A percentile compares a stretch with the other conserved stretches of the same genome.
These are phyloP conservation scores for Magallana ariakensis DNA, from an alignment of 1,140 invertebrate species.

Conservation along the genomic window DNA sequence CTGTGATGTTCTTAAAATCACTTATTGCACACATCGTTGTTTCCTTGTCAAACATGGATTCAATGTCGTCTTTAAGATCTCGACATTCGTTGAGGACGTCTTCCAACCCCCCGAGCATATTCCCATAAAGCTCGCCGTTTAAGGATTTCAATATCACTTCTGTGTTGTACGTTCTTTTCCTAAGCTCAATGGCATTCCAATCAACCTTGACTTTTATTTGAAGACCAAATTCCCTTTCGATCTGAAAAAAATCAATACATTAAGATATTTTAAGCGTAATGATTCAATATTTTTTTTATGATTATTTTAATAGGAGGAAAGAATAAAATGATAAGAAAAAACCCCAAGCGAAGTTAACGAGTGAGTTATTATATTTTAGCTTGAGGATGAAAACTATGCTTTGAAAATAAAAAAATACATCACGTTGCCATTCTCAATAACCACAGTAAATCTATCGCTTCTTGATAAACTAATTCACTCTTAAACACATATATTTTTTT, in stretches of 20 bases:
- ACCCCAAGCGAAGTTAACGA: no score
- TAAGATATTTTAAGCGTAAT: no score
- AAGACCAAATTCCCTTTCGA: slow-evolving; percentile 31
- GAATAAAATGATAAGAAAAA: no score
- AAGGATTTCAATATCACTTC: slow-evolving; percentile 45
- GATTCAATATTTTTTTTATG: no score
- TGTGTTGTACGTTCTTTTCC: slow-evolving; percentile 39
- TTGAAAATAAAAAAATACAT: background rate
- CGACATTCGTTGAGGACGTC: slow-evolving; percentile 31
- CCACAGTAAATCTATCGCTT: no score
- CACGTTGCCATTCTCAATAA: background rate
- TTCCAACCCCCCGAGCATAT: slow-evolving; percentile 42
- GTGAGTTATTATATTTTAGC: no score
- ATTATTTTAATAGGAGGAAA: no score
- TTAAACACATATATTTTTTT: no score
- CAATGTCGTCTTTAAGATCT: slow-evolving; percentile 45
- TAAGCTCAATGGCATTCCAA: slow-evolving; percentile 43
- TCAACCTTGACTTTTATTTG: slow-evolving; percentile 29
- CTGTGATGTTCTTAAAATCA: slow-evolving; percentile 14
- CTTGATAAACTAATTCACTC: background rate
- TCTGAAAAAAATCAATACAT: slow-evolving; percentile 14
- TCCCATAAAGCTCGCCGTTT: slow-evolving; percentile 23
- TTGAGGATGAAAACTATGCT: no score
- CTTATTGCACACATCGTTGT: slow-evolving; percentile 13
- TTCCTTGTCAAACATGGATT: slow-evolving; percentile 44